phyloP scores from a whole-genome alignment of 2,888 invertebrate species.

The Andricus curvator region DNA sequence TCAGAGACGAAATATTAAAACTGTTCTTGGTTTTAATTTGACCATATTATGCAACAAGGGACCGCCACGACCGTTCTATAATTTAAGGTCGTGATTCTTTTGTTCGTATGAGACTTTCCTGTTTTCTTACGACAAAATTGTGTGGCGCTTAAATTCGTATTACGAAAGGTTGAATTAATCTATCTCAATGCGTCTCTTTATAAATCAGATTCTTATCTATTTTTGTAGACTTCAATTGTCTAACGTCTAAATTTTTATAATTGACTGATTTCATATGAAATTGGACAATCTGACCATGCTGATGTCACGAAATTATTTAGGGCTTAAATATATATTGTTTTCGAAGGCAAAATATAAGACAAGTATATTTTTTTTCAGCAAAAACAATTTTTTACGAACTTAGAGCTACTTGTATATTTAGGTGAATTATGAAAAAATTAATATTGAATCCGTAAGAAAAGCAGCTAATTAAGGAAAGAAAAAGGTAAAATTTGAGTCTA shows the following conservation, averaged over 20 bases:
- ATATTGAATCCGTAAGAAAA: too few species aligned
- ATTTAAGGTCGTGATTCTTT: conserved; percentile 13
- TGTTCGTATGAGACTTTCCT: not conserved
- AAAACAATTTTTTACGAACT: too few species aligned
- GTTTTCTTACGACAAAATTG: conserved; percentile 9
- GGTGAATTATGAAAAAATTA: too few species aligned
- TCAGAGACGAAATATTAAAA: conserved; percentile 32
- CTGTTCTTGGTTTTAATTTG: conserved; percentile 23
- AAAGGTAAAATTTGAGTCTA: too few species aligned
- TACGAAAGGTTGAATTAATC: conserved; percentile 2
- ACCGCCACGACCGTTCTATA: conserved; percentile 4
- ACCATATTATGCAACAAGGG: conserved; percentile 23
- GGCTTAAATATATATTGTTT: too few species aligned
- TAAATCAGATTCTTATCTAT: conserved; percentile 55
- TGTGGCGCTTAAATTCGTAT: not conserved
- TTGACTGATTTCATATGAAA: too few species aligned
- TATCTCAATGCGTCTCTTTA: not conserved
- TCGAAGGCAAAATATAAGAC: too few species aligned
- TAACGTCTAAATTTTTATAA: not conserved
- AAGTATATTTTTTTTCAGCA: too few species aligned
- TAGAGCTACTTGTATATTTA: too few species aligned
- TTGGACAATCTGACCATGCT: too few species aligned
- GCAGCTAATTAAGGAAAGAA: too few species aligned
- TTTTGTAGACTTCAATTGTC: conserved; percentile 51
- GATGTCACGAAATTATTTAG: too few species aligned